These are phyloP conservation scores for Merodon equestris DNA, from an alignment of 2,888 invertebrate species.

Conservation along the genomic window DNA sequence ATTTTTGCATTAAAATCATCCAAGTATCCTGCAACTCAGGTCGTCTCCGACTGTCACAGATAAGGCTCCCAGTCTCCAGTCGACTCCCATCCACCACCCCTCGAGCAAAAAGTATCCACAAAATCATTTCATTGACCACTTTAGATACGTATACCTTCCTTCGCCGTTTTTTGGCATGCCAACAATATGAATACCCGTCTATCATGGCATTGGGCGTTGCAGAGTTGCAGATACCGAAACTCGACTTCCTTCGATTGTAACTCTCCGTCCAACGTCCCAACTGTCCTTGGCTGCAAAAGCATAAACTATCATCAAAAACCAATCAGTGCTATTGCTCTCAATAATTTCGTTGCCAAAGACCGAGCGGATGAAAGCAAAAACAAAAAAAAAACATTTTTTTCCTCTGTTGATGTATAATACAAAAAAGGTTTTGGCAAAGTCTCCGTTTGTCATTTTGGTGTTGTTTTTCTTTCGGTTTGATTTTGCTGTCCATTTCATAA, in stretches of 20 bases:
- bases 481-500: slow-evolving; percentile 42
- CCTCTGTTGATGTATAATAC: slow-evolving; percentile 9
- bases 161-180: slow-evolving; percentile 46
- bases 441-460: slow-evolving; percentile 34
- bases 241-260: slow-evolving; percentile 13
- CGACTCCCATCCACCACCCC: too few species aligned
- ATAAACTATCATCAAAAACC: slow-evolving; percentile 70
- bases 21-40: too few species aligned
- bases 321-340: slow-evolving; percentile 75
- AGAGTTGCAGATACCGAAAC: slow-evolving; percentile 29
- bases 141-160: slow-evolving; percentile 9
- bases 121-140: slow-evolving; percentile 14
- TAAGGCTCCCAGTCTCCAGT: too few species aligned
- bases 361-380: too few species aligned
- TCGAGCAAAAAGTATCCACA: too few species aligned
- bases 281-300: slow-evolving; percentile 62
- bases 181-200: slow-evolving; percentile 51
- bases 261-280: too few species aligned
- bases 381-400: slow-evolving; percentile 14
- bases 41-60: too few species aligned
- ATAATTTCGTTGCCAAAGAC: slow-evolving; percentile 69
- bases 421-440: slow-evolving; percentile 59
- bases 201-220: slow-evolving; percentile 63
- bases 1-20: too few species aligned
- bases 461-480: slow-evolving; percentile 19